Evolutionary conservation across 1,140 invertebrate genomes (phyloP), one percentile per base, ranked within the genome.

Genomic region (Heliconius nattereri): DNA sequence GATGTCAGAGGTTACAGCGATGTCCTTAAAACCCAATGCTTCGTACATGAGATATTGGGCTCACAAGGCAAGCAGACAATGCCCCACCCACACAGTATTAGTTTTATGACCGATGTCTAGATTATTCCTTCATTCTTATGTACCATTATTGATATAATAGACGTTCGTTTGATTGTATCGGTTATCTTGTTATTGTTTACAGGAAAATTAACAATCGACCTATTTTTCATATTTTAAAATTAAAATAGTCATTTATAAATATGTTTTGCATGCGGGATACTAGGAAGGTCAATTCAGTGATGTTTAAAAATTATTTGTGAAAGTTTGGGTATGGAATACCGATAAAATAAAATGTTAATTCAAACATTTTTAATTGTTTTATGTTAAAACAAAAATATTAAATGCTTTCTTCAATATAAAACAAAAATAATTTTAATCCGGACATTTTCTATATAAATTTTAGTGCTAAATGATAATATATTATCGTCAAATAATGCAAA

Each of bases 1-100:
- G 87, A 89, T 87, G 90, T 88, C 88, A 87, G 85, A 88, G 91
- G 90, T 93, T 87, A 85, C 84, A 78, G 81, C 77, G 76, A 83
- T 88, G 88, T 87, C 88, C 87, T 89, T 87, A 91, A 86, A 89
- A 90, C 79, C 80, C 75, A 80, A 70, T 79, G 78, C 78, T 76
- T 72, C 75, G 78, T 77, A 78, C 60, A 78, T 85, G 79, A 84
- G 83, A 79, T 87, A 86, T 84, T 57, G 78, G 66, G 78, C 80
- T 72, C 77, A 80, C 82, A 82, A 80, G 80, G 78, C 79, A 85
- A 71, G 79, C 85, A 86, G 87, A 93, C 90, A 90, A 92, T 90
- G 86, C 90, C 89, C 87, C 83, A 87, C 91, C 90, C 86, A 91
- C 84, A 78, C 85, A 78, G 52, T 84, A 86, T 88, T 85, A 79